phyloP scores from a whole-genome alignment of 2,113 vertebrate species.

The Paedocypris sp. region DNA sequence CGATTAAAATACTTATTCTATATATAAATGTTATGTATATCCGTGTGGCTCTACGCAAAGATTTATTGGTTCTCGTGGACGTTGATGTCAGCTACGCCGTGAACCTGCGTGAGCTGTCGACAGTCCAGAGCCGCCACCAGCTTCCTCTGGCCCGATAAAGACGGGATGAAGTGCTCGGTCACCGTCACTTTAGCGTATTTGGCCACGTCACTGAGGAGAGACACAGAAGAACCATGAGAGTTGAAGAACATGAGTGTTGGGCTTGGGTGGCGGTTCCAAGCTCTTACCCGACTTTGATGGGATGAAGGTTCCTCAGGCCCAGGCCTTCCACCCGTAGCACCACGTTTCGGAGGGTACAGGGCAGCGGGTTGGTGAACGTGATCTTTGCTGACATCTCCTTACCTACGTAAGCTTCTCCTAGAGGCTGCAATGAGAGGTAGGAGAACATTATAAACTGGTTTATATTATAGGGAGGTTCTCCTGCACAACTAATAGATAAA shows the following conservation, averaged over 20 bases:
- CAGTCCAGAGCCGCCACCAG: slow-evolving; percentile 78
- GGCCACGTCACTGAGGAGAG: slow-evolving; percentile 64
- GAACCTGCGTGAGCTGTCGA: slow-evolving; percentile 75
- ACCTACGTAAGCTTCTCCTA: slow-evolving; percentile 69
- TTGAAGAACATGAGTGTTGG: background rate
- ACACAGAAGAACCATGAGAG: background rate
- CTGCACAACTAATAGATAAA: no score
- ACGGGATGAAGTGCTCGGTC: slow-evolving; percentile 72
- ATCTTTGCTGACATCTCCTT: slow-evolving; percentile 74
- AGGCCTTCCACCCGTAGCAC: slow-evolving; percentile 77
- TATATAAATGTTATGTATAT: no score
- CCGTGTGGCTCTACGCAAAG: no score
- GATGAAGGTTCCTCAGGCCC: slow-evolving; percentile 71
- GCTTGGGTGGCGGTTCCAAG: background rate
- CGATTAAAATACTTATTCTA: no score
- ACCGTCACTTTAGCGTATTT: slow-evolving; percentile 64
- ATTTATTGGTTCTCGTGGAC: slow-evolving; percentile 47
- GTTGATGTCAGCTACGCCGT: slow-evolving; percentile 69
- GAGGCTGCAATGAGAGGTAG: slow-evolving; percentile 50
- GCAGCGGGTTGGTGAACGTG: slow-evolving; percentile 76
- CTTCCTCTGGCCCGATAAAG: slow-evolving; percentile 66
- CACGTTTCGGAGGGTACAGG: slow-evolving; percentile 57
- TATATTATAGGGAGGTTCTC: no score
- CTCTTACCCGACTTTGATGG: slow-evolving; percentile 72
- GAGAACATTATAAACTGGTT: background rate